Evolutionary conservation across 2,888 invertebrate genomes (phyloP).

Genomic region (Callinectes sapidus): DNA sequence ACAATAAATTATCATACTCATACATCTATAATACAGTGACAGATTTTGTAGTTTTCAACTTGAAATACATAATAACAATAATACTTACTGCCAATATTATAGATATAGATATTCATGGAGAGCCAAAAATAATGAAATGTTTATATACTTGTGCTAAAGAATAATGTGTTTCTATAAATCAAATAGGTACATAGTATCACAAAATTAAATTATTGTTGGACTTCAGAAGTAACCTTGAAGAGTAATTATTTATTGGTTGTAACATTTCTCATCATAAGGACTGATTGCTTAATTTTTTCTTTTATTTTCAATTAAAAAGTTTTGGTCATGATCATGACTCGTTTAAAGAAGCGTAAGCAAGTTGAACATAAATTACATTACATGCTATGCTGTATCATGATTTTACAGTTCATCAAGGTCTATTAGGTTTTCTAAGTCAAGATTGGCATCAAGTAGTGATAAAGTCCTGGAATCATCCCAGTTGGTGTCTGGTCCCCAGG

Average conservation of each 20-base stretch:
- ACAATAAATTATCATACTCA: constrained; percentile 15
- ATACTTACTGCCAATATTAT: neutral
- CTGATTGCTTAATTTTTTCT: neutral
- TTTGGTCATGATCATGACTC: neutral
- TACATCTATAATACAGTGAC: constrained; percentile 30
- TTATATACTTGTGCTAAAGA: neutral
- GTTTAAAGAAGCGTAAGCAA: neutral
- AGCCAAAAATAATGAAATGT: neutral
- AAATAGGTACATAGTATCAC: neutral
- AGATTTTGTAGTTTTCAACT: neutral
- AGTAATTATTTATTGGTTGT: neutral
- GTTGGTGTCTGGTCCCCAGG: constrained; percentile 68
- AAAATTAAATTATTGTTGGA: neutral
- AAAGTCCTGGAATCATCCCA: constrained; percentile 72
- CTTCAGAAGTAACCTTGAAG: constrained; percentile 6
- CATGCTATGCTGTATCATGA: constrained; percentile 22
- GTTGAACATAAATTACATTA: neutral
- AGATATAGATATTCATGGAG: neutral
- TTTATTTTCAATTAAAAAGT: neutral
- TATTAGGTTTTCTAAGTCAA: constrained; percentile 73
- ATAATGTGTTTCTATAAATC: neutral
- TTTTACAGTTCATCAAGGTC: constrained; percentile 69
- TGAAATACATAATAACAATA: neutral
- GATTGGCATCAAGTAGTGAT: constrained; percentile 72
- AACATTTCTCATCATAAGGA: neutral